phyloP scores from a whole-genome alignment of 2,113 vertebrate species.

The Pelusios castaneus region DNA sequence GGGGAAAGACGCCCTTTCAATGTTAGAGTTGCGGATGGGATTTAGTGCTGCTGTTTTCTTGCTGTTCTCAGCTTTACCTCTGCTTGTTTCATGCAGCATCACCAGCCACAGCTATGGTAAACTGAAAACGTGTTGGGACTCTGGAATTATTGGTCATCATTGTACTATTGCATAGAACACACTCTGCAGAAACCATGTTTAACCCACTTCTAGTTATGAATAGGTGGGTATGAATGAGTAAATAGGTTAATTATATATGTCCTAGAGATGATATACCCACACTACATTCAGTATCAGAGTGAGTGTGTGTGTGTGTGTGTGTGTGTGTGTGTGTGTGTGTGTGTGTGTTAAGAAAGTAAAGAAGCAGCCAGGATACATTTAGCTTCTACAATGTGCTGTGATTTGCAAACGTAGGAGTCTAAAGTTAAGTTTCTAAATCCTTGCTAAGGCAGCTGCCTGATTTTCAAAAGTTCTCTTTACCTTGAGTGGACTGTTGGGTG shows the following conservation, averaged over 20 bases:
- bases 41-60: background rate
- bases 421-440: accelerated
- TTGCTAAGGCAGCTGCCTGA: background rate
- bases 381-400: accelerated
- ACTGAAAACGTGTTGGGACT: background rate
- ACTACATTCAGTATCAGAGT: background rate
- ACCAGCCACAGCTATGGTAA: background rate
- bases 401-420: accelerated
- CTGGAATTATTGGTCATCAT: accelerated
- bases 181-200: accelerated
- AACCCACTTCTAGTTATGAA: accelerated
- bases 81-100: background rate
- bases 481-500: accelerated
- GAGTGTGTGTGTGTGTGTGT: too few species aligned
- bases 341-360: too few species aligned
- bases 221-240: background rate
- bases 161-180: accelerated
- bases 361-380: background rate
- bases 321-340: too few species aligned
- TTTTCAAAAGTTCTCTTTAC: background rate
- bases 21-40: accelerated
- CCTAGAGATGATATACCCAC: background rate
- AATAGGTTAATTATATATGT: background rate
- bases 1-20: background rate
- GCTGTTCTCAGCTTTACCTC: background rate